Percentiles rank a stretch among this genome's conserved stretches.
These are phyloP conservation scores for Rhabditoides inermis DNA, from an alignment of 2,888 invertebrate species.

Conservation along the genomic window DNA sequence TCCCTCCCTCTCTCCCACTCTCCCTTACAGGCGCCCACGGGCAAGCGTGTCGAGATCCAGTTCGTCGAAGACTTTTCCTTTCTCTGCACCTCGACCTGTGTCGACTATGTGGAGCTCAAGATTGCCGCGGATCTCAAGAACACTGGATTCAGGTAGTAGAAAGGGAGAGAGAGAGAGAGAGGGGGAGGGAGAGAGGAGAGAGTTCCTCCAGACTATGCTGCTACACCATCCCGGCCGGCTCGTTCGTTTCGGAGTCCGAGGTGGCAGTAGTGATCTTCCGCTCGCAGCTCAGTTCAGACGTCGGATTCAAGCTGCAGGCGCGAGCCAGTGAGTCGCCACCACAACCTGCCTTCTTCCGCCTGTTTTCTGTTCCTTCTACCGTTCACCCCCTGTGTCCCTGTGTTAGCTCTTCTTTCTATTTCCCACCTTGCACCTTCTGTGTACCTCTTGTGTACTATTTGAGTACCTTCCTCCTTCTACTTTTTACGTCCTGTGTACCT, in stretches of 20 bases:
- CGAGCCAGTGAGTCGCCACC: constrained; percentile 28
- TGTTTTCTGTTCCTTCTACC: too few relatives aligned
- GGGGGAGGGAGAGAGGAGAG: too few relatives aligned
- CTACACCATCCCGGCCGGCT: constrained; percentile 64
- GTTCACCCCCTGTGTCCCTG: too few relatives aligned
- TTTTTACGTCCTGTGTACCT: background rate
- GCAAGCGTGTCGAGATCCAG: constrained; percentile 35
- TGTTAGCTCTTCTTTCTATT: background rate
- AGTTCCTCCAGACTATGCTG: constrained; percentile 46
- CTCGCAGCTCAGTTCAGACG: constrained; percentile 33
- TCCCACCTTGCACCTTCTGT: background rate
- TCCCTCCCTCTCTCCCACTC: background rate
- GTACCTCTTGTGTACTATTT: background rate
- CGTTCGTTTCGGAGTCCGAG: constrained; percentile 93
- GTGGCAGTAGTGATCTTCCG: constrained; percentile 68
- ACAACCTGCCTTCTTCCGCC: too few relatives aligned
- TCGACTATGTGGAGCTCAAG: constrained; percentile 51
- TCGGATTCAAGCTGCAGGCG: constrained; percentile 39
- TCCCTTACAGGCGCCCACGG: constrained; percentile 17
- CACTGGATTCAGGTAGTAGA: constrained; percentile 43
- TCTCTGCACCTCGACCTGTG: constrained; percentile 48
- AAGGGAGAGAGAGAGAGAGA: background rate
- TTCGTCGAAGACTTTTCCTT: constrained; percentile 50
- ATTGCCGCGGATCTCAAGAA: constrained; percentile 37
- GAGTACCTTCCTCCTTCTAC: background rate